phyloP scores from a whole-genome alignment of 2,113 vertebrate genomes.

The Microcebus murinus region DNA sequence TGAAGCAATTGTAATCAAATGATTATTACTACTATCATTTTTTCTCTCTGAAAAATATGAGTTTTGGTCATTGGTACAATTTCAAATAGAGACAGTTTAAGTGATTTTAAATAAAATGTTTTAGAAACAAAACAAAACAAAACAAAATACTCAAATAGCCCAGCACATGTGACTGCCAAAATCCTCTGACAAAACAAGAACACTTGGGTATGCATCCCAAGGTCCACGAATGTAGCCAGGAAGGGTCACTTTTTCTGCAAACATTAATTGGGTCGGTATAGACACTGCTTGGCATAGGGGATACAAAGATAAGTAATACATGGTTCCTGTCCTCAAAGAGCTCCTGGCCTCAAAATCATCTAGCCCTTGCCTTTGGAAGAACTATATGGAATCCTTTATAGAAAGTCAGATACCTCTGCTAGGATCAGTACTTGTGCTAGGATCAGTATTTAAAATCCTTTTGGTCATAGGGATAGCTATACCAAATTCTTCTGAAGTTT shows the following conservation, averaged over 20 bases:
- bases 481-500: background rate
- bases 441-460: background rate
- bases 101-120: constrained; percentile 48
- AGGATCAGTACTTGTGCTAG: background rate
- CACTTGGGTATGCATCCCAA: background rate
- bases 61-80: background rate
- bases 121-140: background rate
- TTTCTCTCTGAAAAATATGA: constrained; percentile 37
- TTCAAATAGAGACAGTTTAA: constrained; percentile 16
- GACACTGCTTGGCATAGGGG: background rate
- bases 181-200: constrained; percentile 1
- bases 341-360: background rate
- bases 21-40: background rate
- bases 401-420: background rate
- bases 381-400: background rate
- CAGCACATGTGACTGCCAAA: background rate
- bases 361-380: background rate
- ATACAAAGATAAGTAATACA: background rate
- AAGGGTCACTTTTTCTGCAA: constrained; percentile 27
- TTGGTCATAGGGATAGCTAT: background rate
- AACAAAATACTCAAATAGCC: background rate
- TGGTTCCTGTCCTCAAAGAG: background rate
- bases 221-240: background rate
- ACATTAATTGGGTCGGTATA: background rate
- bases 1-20: background rate